Conservation (phyloP, 2,888 invertebrate genomes). For the Dysmachus trigonus region DNA sequence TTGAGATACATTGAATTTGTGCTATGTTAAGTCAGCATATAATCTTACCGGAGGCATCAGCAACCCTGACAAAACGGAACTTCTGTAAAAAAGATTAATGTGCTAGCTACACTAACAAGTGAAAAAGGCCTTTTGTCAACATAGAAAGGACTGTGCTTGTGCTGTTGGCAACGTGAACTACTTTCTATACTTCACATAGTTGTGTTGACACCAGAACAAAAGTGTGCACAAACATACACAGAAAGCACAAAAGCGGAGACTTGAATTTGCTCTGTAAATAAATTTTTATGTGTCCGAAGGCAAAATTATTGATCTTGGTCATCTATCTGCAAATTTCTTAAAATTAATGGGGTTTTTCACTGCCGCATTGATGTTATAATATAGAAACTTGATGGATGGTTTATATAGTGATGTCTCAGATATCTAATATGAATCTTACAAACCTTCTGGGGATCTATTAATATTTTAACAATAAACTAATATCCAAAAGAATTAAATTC, state of each 20-base stretch:
- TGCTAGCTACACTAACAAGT: slow-evolving; percentile 35
- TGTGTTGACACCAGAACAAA: slow-evolving; percentile 34
- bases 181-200: slow-evolving; percentile 10
- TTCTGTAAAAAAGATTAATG: slow-evolving; percentile 40
- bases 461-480: neutral
- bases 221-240: slow-evolving; percentile 5
- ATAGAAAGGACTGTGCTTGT: neutral
- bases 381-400: neutral
- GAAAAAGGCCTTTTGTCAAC: slow-evolving; percentile 36
- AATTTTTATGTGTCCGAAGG: neutral
- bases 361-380: neutral
- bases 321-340: neutral
- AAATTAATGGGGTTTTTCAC: neutral
- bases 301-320: neutral
- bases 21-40: slow-evolving; percentile 38
- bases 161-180: slow-evolving; percentile 24
- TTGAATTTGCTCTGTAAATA: neutral
- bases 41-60: slow-evolving; percentile 34
- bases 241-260: neutral
- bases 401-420: neutral
- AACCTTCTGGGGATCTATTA: neutral
- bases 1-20: slow-evolving; percentile 38
- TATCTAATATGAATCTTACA: neutral
- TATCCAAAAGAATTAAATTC: neutral
- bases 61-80: slow-evolving; percentile 16